Evolutionary conservation across 2,797 vertebrate genomes (phyloP).

Genomic region (Sebastes taczanowskii): DNA sequence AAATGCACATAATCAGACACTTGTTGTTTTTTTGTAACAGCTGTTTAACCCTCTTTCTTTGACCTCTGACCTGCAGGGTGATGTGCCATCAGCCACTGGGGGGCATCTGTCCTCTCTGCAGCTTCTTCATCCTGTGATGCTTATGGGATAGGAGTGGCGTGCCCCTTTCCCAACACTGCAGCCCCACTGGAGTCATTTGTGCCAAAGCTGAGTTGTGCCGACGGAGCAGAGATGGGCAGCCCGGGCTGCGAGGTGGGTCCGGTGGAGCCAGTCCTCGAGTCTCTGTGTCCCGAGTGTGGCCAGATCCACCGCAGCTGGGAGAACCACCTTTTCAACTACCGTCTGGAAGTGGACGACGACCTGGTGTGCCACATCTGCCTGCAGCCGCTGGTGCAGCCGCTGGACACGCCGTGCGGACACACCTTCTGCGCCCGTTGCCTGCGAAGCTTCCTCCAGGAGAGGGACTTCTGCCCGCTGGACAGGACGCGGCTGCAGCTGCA

Average conservation of each 20-base stretch:
- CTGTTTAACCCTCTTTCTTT: conserved; percentile 64
- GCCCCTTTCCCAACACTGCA: conserved; percentile 58
- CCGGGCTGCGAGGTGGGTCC: conserved; percentile 88
- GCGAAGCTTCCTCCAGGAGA: conserved; percentile 95
- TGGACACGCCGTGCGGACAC: conserved; percentile 97
- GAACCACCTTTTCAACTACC: conserved; percentile 98
- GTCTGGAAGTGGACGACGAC: conserved; percentile 96
- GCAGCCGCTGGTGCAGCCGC: conserved; percentile 95
- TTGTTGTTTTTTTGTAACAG: conserved; percentile 67
- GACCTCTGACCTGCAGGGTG: conserved; percentile 74
- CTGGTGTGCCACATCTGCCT: conserved; percentile 99
- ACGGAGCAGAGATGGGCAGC: conserved; percentile 87
- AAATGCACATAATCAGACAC: conserved; percentile 66
- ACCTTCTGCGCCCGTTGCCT: conserved; percentile 98
- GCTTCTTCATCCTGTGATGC: conserved; percentile 66
- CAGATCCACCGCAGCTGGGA: conserved; percentile 96
- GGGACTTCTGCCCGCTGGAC: conserved; percentile 97
- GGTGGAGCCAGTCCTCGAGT: conserved; percentile 87
- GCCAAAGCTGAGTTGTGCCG: conserved; percentile 66
- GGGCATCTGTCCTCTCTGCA: conserved; percentile 78
- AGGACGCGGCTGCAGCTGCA: conserved; percentile 93
- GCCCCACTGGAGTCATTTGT: conserved; percentile 71
- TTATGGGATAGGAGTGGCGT: conserved; percentile 76
- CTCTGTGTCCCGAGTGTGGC: conserved; percentile 93
- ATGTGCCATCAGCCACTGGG: conserved; percentile 76